phyloP scores from a whole-genome alignment of 2,797 vertebrate genomes.

The Enteromius radiatus region DNA sequence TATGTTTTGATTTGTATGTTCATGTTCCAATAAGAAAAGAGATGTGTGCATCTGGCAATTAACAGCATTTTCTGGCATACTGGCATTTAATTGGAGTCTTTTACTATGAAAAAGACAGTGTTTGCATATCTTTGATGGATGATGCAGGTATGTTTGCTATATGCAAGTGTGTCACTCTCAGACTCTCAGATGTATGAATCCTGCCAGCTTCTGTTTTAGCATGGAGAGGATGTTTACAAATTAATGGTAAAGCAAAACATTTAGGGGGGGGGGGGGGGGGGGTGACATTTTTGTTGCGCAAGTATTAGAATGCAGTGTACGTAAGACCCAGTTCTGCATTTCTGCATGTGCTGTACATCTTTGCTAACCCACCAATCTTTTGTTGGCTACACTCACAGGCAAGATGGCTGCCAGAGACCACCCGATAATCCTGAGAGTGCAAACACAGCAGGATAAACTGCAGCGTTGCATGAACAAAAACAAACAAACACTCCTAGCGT shows the following conservation, averaged over 20 bases:
- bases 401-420: conserved; percentile 30
- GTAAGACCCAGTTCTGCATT: neutral
- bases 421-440: conserved; percentile 39
- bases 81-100: conserved; percentile 8
- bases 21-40: conserved; percentile 28
- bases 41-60: conserved; percentile 31
- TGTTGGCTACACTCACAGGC: neutral
- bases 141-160: neutral
- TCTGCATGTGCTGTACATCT: neutral
- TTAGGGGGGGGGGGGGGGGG: too few relatives aligned
- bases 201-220: neutral
- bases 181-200: neutral
- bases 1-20: conserved; percentile 43
- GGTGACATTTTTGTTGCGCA: neutral
- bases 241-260: neutral
- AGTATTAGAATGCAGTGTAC: neutral
- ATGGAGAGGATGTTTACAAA: neutral
- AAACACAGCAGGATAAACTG: conserved; percentile 42
- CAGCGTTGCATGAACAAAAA: conserved; percentile 1
- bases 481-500: conserved; percentile 32
- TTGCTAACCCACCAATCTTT: conserved; percentile 4
- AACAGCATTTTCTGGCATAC: conserved; percentile 20
- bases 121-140: neutral
- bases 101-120: neutral
- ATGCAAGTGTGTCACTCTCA: neutral